Evolutionary conservation across 2,113 vertebrate species (phyloP), one percentile per base, ranked within the genome.

Genomic region (Microtus oregoni): DNA sequence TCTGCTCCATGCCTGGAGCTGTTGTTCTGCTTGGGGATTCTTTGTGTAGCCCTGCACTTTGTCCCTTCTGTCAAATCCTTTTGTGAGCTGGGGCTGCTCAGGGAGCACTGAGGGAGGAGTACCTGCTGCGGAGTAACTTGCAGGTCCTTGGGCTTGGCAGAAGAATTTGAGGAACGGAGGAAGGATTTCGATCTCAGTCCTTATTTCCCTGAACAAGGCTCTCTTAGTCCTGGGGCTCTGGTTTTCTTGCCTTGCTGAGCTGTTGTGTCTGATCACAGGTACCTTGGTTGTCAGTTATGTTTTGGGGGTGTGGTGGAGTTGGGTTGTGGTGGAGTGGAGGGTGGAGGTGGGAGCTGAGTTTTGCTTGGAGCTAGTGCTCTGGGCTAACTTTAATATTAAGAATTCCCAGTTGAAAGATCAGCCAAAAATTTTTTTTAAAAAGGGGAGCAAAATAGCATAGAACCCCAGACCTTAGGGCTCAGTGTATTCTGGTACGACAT

Each of bases 401-500:
- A 94, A 89, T 95, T 96, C 94, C 72, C 93, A 96, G 86, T 26
- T 75, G 7, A 81, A 96, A 76, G 77, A 91, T 76, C 86, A 94
- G 95, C 92, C 94, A 96, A 85, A 85, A 55, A 1, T 15, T 55
- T 55, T 55, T 55, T 55, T 55, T 55, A 17, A 17, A n/a, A 94
- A 97, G 89, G 88, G 67, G 91, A 96, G 92, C 92, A 86, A 97
- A 97, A 96, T 94, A 97, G 90, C 94, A 96, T 92, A 96, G 96
- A 96, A 95, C 86, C 73, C 94, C 94, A 97, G 97, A 96, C 85
- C 89, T 94, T 91, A 6, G n/a, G 86, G 81, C 86, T 90, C 88
- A 92, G 92, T 72, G 55, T 94, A 90, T 86, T 97, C 93, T 97
- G 97, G 97, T 96, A 97, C 44, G 61, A 68, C 32, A 70, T 94